These are phyloP conservation scores for Pseudomyrmex dendroicus DNA, from an alignment of 1,140 invertebrate genomes.

Conservation along the genomic window DNA sequence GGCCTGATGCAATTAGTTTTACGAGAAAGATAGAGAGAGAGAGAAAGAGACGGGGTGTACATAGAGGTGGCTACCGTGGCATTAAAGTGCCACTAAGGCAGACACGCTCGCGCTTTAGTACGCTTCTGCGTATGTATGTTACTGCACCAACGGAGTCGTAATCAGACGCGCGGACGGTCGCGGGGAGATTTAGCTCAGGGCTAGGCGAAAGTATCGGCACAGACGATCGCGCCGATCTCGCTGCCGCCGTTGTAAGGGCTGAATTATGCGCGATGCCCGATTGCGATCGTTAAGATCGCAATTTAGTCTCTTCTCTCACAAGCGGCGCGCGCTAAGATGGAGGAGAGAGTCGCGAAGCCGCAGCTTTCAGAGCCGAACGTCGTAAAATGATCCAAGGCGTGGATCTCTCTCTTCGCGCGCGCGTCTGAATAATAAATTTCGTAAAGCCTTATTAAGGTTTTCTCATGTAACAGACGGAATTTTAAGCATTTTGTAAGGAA, in stretches of 20 bases:
- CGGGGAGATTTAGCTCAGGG: conserved; percentile 76
- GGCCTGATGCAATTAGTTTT: conserved; percentile 83
- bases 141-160: conserved; percentile 57
- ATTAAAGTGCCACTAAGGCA: conserved; percentile 79
- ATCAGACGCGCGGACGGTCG: conserved; percentile 63
- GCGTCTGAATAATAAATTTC: not conserved
- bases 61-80: conserved; percentile 73
- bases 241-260: conserved; percentile 61
- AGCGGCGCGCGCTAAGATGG: not conserved
- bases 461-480: too few relatives aligned
- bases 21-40: conserved; percentile 65
- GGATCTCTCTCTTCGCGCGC: not conserved
- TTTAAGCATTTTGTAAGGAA: too few relatives aligned
- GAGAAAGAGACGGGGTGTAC: conserved; percentile 68
- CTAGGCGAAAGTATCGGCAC: conserved; percentile 78
- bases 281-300: conserved; percentile 42
- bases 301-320: conserved; percentile 33
- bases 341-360: conserved; percentile 10
- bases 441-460: not conserved
- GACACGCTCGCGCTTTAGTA: conserved; percentile 74
- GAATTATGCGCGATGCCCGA: conserved; percentile 61
- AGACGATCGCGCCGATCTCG: conserved; percentile 78
- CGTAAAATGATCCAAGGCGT: conserved; percentile 33
- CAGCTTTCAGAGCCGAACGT: conserved; percentile 6
- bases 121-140: conserved; percentile 62